Percentiles rank a stretch among this genome's conserved stretches.
Conservation (phyloP, 1,140 invertebrate genomes). For the Stegodyphus mimosarum region DNA sequence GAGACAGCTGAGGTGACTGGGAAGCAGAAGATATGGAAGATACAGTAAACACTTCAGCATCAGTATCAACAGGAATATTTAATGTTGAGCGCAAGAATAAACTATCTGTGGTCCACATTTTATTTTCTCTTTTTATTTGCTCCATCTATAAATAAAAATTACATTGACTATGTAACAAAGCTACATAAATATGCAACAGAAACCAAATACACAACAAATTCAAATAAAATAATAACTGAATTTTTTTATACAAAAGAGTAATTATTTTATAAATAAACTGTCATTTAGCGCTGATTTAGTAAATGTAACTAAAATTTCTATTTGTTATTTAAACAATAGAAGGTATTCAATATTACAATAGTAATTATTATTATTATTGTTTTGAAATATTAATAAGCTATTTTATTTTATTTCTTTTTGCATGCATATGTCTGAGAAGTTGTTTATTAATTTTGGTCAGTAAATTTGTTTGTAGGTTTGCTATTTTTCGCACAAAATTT, state of each 20-base stretch:
- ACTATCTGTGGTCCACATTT: conserved; percentile 88
- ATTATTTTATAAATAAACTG: neutral
- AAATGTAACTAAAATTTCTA: no score
- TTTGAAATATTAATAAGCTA: no score
- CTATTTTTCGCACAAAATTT: no score
- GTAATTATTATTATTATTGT: no score
- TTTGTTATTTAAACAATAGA: no score
- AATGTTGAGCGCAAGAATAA: conserved; percentile 85
- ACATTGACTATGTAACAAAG: no score
- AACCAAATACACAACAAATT: neutral
- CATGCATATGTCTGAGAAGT: no score
- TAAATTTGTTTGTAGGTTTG: no score
- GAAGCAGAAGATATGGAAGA: conserved; percentile 46
- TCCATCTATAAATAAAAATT: conserved; percentile 77
- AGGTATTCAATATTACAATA: no score
- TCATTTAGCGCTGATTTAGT: neutral
- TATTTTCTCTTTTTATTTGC: conserved; percentile 87
- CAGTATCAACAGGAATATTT: conserved; percentile 76
- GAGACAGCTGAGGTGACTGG: conserved; percentile 13
- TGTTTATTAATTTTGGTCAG: no score
- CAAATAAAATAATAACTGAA: neutral
- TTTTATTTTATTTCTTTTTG: no score
- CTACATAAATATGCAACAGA: no score
- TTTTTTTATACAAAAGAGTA: neutral
- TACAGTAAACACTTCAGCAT: conserved; percentile 29